Percentiles rank a stretch among this genome's conserved stretches.
Evolutionary conservation across 92 coral and sea anemone species (phyloP).

Genomic region (Palythoa caribaeorum): DNA sequence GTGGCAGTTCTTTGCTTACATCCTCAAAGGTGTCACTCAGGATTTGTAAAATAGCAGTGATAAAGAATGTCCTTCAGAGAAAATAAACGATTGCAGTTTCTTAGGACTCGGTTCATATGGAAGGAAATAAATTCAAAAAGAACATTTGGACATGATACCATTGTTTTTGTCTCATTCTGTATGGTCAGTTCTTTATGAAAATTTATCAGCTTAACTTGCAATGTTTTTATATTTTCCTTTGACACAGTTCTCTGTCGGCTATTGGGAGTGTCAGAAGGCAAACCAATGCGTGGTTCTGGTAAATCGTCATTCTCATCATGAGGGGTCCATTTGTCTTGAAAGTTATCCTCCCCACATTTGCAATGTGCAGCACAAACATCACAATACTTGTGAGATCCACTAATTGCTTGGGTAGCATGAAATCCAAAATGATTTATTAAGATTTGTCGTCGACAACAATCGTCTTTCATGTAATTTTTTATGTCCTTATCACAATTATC

Average conservation of each 20-base stretch:
- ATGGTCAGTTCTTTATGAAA: constrained; percentile 3
- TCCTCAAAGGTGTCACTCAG: constrained; percentile 29
- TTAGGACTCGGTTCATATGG: constrained; percentile 33
- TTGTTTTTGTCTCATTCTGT: constrained; percentile 25
- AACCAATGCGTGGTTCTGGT: constrained; percentile 14
- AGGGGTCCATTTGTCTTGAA: constrained; percentile 28
- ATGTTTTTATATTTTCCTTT: constrained; percentile 21
- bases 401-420: not conserved
- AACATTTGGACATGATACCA: constrained; percentile 32
- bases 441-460: constrained; percentile 28
- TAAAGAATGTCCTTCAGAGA: constrained; percentile 29
- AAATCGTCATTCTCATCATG: constrained; percentile 4
- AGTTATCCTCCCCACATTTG: constrained; percentile 22
- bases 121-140: constrained; percentile 24
- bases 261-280: not conserved
- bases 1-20: constrained; percentile 30
- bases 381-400: constrained; percentile 31
- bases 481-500: constrained; percentile 33
- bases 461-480: constrained; percentile 30
- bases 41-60: constrained; percentile 26
- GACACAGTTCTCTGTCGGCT: constrained; percentile 24
- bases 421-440: constrained; percentile 30
- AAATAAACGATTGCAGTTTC: constrained; percentile 16
- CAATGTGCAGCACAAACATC: constrained; percentile 30
- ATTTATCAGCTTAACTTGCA: constrained; percentile 22